phyloP scores from a whole-genome alignment of 2,888 invertebrate species.

The Gymnosoma rotundatum region DNA sequence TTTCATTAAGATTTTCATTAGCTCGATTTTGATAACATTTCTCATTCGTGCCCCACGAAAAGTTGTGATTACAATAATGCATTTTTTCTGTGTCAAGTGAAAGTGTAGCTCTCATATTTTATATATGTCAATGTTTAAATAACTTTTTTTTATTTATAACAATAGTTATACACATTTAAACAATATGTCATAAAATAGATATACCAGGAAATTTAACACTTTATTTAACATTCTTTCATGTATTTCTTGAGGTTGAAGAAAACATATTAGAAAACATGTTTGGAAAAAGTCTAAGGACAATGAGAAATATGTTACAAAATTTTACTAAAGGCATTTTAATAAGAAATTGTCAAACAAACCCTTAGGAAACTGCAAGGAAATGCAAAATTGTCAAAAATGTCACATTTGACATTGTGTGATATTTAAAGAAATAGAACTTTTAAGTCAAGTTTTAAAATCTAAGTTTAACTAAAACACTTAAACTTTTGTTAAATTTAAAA shows the following conservation, averaged over 20 bases:
- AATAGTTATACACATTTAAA: not conserved
- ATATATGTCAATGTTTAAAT: too few species aligned
- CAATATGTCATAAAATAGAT: conserved; percentile 16
- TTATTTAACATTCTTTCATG: conserved; percentile 10
- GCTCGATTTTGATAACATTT: too few species aligned
- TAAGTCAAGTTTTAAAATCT: too few species aligned
- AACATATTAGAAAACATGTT: not conserved
- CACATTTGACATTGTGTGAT: too few species aligned
- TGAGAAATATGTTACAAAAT: conserved; percentile 20
- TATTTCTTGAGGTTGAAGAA: conserved; percentile 32
- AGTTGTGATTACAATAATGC: too few species aligned
- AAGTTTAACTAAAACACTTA: not conserved
- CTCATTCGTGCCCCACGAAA: too few species aligned
- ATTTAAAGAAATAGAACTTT: too few species aligned
- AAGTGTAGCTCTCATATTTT: too few species aligned
- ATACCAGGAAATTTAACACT: conserved; percentile 13
- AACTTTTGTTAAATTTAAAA: not conserved
- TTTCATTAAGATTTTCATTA: too few species aligned
- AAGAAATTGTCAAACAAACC: conserved; percentile 21
- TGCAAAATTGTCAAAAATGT: not conserved
- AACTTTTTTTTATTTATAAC: not conserved
- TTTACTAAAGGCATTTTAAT: conserved; percentile 9
- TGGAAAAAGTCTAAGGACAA: conserved; percentile 19
- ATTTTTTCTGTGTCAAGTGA: too few species aligned
- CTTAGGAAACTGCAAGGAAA: not conserved